These are phyloP conservation scores for Wasmannia auropunctata DNA, from an alignment of 1,140 invertebrate genomes.

Conservation along the genomic window DNA sequence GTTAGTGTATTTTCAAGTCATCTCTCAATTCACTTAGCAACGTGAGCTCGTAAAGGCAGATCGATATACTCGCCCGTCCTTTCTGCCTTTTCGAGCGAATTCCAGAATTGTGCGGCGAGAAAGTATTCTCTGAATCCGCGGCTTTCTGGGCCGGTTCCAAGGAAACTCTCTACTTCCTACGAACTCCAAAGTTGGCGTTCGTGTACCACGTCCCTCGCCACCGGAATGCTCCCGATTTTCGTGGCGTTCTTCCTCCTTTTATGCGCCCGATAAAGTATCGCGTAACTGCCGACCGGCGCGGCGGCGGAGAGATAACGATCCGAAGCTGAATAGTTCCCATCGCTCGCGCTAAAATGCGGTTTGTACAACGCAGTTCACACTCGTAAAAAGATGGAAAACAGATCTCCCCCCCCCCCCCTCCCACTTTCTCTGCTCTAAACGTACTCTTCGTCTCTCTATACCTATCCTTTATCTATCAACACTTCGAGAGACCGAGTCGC, in stretches of 20 bases:
- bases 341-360: neutral
- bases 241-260: constrained; percentile 20
- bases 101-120: neutral
- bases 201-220: neutral
- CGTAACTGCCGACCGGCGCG: constrained; percentile 11
- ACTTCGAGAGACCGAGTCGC: neutral
- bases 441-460: neutral
- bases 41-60: neutral
- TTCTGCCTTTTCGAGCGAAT: neutral
- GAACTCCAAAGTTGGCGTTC: neutral
- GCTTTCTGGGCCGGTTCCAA: constrained; percentile 35
- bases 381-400: neutral
- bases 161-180: constrained; percentile 16
- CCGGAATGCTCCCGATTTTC: constrained; percentile 29
- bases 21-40: neutral
- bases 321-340: constrained; percentile 29
- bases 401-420: too few relatives aligned
- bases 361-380: neutral
- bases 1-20: neutral
- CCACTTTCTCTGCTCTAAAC: neutral
- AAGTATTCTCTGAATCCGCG: constrained; percentile 1
- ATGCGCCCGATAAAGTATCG: constrained; percentile 30
- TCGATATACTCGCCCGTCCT: neutral
- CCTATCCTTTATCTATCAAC: neutral
- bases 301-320: constrained; percentile 28